These are phyloP conservation scores for Endotricha flammealis DNA, from an alignment of 2,888 invertebrate species.

Conservation along the genomic window DNA sequence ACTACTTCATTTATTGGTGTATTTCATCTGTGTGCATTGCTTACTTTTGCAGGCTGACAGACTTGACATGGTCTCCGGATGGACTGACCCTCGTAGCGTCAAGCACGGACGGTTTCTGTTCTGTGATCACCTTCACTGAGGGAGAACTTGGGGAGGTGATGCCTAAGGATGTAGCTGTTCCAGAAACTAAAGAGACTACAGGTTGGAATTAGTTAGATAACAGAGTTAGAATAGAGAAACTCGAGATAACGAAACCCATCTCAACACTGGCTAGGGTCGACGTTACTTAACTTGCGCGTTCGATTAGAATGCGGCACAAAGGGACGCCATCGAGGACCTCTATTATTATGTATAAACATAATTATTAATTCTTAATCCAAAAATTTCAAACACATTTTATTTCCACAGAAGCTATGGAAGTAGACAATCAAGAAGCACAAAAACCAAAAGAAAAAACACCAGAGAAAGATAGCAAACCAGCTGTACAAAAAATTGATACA, in stretches of 20 bases:
- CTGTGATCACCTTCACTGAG: conserved; percentile 49
- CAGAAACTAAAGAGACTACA: conserved; percentile 6
- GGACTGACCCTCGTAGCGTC: conserved; percentile 54
- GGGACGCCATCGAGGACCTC: too few relatives aligned
- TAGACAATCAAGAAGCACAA: conserved; percentile 29
- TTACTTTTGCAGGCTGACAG: conserved; percentile 65
- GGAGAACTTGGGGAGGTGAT: conserved; percentile 51
- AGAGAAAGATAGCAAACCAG: conserved; percentile 26
- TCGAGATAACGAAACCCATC: too few relatives aligned
- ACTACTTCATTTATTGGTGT: too few relatives aligned
- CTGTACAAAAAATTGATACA: conserved; percentile 45
- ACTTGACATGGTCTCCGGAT: conserved; percentile 59
- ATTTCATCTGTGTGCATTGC: too few relatives aligned
- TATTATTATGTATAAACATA: too few relatives aligned
- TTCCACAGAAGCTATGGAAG: conserved; percentile 46
- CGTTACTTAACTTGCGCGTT: too few relatives aligned
- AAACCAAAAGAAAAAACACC: conserved; percentile 24
- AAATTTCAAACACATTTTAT: too few relatives aligned
- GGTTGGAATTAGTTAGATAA: neutral
- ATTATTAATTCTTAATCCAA: too few relatives aligned
- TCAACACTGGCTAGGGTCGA: too few relatives aligned
- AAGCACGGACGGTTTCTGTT: conserved; percentile 70
- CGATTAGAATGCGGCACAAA: too few relatives aligned
- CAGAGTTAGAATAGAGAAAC: too few relatives aligned
- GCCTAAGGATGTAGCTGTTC: conserved; percentile 27